Evolutionary conservation across 2,797 vertebrate species (phyloP), one percentile per base, ranked within the genome.

Genomic region (Danio kyathit): DNA sequence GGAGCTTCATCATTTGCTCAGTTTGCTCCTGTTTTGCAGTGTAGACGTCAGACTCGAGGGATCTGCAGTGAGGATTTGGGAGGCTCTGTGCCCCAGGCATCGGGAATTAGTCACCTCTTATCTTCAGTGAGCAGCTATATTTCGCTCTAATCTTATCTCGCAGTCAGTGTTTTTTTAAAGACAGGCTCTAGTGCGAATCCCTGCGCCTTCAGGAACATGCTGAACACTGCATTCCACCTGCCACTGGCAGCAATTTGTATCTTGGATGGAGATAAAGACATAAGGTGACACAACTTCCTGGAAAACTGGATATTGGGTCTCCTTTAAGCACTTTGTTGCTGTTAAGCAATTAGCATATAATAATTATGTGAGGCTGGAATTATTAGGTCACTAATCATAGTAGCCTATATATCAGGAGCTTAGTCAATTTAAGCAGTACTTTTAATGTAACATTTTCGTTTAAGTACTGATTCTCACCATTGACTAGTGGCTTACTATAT

Each of bases 131-230:
- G 51, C 92, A 92, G 89, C 87, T 88, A 78, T 84, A 74, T 69
- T 87, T 80, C 21, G 56, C 76, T 81, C 48, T 90, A 82, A 91
- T 92, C 90, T 92, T 85, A 92, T 93, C 91, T 74, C 21, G 56
- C 72, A 5, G 17, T 74, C 85, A 71, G 83, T 75, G 82, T 61
- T 82, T 87, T 87, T 86, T 74, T 85, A 84, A 88, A 87, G 85
- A 79, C 79, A 77, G 81, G 79, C 87, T 65, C 29, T 41, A 74
- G 57, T 80, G 82, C 84, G 80, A 84, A 87, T 87, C 54, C 67
- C 29, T 79, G 66, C 82, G 38, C 60, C 63, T 69, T 79, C 11
- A 74, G 71, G 83, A 60, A 85, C 38, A 44, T 43, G 69, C 75
- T 66, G 59, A 82, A 65, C 48, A 60, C 79, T 74, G 79, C 46